These are phyloP conservation scores for Pristionchus exspectatus DNA, from an alignment of 2,888 invertebrate species.

Conservation along the genomic window DNA sequence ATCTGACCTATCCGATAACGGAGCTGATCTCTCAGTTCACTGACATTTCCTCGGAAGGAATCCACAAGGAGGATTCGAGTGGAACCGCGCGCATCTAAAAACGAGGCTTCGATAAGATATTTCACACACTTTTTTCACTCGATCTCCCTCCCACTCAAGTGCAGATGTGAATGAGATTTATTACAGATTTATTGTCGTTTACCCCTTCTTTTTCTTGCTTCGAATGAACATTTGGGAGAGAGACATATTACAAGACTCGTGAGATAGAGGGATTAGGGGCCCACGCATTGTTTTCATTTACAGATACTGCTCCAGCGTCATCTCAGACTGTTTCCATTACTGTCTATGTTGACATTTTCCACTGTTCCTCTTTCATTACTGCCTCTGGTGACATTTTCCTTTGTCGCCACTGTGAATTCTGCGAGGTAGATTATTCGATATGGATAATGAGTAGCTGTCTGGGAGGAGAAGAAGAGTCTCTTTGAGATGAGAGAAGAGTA, in stretches of 20 bases:
- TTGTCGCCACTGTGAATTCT: not conserved
- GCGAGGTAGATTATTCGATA: not conserved
- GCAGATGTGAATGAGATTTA: not conserved
- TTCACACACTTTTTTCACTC: not conserved
- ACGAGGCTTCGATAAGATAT: not conserved
- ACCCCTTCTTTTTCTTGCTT: not conserved
- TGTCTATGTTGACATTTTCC: not conserved
- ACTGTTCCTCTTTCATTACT: too few species aligned
- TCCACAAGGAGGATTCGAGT: not conserved
- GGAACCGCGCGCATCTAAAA: not conserved
- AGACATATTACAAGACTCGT: not conserved
- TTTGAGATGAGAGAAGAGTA: not conserved
- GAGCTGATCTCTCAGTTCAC: not conserved
- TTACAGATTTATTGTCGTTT: not conserved
- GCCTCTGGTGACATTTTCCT: not conserved
- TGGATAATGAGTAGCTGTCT: conserved; percentile 1
- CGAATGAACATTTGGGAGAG: not conserved
- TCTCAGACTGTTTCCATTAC: too few species aligned
- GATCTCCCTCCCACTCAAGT: not conserved
- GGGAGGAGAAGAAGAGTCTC: not conserved
- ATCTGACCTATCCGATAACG: not conserved
- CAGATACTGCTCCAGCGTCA: too few species aligned
- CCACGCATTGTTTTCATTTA: not conserved
- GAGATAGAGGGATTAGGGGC: not conserved
- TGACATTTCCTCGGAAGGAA: not conserved